Base-by-base conservation (phyloP, 2,113 vertebrate species). In the Colistium nudipinnis region DNA sequence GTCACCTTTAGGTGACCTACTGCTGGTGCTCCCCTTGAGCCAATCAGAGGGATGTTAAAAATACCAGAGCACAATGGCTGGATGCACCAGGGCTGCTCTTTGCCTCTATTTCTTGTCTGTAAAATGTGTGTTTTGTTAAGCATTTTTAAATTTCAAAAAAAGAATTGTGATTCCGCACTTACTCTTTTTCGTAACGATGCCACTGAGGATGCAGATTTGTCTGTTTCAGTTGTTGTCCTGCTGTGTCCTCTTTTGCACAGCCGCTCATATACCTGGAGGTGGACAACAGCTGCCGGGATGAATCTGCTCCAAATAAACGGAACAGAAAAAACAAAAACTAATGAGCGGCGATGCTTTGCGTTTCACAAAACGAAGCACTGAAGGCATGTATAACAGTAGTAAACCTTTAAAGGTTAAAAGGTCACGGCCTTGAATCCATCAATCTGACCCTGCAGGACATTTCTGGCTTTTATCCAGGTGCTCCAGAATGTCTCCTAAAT, bases 1-100 rank as follows among this genome's bases (percentile, higher is more conserved):
- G 4, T 57, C 62, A 67, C 48, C 56, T 71, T 57, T 33, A 35
- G 39, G 24, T 61, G 77, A 65, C 48, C 60, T 48, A 30, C 59
- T 41, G 43, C 45, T 67, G 44, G 14, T 43, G 36, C 7, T 38
- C 47, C 49, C 49, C 22, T 33, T 53, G n/a, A 59, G 54, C 62
- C 28, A 44, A n/a, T 45, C 53, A 53, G 30, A 8, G 25, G 44
- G 24, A 59, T 20, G 24, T 30, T 39, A 22, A 44, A 71, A 62
- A 71, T 31, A 54, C 47, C 38, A 52, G 25, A 38, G 17, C 62
- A 52, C 36, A 51, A 56, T 4, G 6, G 25, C 54, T 39, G 44
- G 53, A 64, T 13, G 10, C 30, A 38, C 28, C n/a, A 13, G n/a
- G 19, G 20, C 13, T 25, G 41, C 9, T 60, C 39, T 30, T 31